Conservation (phyloP, 2,113 vertebrate genomes). For the Scortum barcoo region DNA sequence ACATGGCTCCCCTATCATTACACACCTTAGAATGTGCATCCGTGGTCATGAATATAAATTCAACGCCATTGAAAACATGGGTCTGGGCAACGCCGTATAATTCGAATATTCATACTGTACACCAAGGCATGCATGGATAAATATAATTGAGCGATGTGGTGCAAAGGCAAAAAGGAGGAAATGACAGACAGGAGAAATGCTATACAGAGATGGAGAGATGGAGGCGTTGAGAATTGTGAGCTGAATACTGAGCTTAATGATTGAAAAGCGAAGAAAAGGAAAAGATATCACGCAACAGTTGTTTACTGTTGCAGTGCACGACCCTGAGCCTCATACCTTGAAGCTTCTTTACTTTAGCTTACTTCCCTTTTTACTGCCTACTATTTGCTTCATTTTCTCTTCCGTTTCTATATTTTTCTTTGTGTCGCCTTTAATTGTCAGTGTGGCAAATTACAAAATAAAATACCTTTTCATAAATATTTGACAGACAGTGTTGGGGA, state of each 20-base stretch:
- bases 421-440: not conserved
- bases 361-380: not conserved
- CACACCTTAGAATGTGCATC: constrained; percentile 50
- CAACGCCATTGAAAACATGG: constrained; percentile 48
- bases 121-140: constrained; percentile 61
- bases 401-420: not conserved
- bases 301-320: constrained; percentile 21
- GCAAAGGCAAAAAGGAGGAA: constrained; percentile 55
- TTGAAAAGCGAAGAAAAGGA: constrained; percentile 6
- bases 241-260: constrained; percentile 44
- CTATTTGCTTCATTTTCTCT: not conserved
- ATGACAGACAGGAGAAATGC: constrained; percentile 51
- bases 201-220: constrained; percentile 35
- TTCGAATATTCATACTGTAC: constrained; percentile 69
- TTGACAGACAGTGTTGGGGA: not conserved
- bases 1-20: constrained; percentile 61
- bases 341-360: not conserved
- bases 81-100: constrained; percentile 47
- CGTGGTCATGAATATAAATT: constrained; percentile 66
- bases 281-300: constrained; percentile 17
- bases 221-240: constrained; percentile 18
- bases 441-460: not conserved
- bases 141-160: constrained; percentile 57
- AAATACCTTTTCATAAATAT: too few species aligned
- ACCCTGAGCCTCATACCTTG: not conserved